phyloP scores from a whole-genome alignment of 2,888 invertebrate species.

The Ptycholaimellus sp. region DNA sequence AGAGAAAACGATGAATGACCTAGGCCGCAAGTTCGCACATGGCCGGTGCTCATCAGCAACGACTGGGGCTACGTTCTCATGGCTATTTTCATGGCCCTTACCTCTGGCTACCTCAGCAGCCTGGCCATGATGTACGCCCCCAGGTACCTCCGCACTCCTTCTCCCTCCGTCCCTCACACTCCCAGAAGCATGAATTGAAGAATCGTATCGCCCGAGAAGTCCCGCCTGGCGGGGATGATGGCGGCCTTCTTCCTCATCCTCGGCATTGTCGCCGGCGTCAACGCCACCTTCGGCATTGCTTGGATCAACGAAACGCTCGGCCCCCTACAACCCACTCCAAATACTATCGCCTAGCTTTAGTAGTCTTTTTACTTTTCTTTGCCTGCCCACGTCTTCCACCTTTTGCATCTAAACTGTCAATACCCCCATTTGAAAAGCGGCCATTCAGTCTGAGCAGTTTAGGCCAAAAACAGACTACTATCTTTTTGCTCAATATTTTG shows the following conservation, averaged over 20 bases:
- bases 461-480: too few relatives aligned
- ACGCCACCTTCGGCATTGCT: constrained; percentile 1
- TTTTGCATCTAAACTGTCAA: too few relatives aligned
- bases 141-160: too few relatives aligned
- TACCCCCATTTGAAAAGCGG: too few relatives aligned
- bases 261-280: not conserved
- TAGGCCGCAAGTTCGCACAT: constrained; percentile 33
- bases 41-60: constrained; percentile 49
- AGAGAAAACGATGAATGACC: not conserved
- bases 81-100: constrained; percentile 49
- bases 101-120: constrained; percentile 74
- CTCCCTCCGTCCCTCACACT: too few relatives aligned
- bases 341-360: too few relatives aligned
- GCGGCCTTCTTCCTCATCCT: constrained; percentile 65
- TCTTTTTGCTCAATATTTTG: too few relatives aligned
- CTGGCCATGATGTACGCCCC: constrained; percentile 76
- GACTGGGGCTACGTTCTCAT: constrained; percentile 34
- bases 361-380: too few relatives aligned
- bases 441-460: too few relatives aligned
- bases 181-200: constrained; percentile 1
- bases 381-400: too few relatives aligned
- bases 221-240: constrained; percentile 57
- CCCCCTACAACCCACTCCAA: too few relatives aligned
- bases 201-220: constrained; percentile 3
- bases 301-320: not conserved